Conservation (phyloP, 2,113 vertebrate genomes). For the Chloroceryle aenea region DNA sequence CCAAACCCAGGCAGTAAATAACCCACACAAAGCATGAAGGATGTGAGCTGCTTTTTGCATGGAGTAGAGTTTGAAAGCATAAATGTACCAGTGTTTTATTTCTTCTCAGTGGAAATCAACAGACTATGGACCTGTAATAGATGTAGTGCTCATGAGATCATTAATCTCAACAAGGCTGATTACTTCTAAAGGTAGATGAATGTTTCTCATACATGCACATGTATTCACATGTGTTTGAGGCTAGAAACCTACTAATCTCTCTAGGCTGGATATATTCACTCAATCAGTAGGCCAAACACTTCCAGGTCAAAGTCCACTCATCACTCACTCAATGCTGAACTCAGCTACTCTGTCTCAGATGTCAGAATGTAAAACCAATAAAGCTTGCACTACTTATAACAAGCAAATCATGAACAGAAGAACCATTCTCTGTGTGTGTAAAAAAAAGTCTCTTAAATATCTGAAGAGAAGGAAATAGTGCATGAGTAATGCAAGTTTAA, state of each 20-base stretch:
- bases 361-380: constrained; percentile 19
- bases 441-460: constrained; percentile 10
- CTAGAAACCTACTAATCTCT: not conserved
- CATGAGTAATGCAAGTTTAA: constrained; percentile 46
- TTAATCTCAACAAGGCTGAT: not conserved
- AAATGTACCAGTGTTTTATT: not conserved
- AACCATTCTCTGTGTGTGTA: constrained; percentile 25
- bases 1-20: not conserved
- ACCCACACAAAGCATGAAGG: not conserved
- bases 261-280: not conserved
- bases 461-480: constrained; percentile 44
- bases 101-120: not conserved
- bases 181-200: not conserved
- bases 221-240: not conserved
- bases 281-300: not conserved
- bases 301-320: not conserved
- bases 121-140: no score
- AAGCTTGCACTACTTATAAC: not conserved
- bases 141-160: not conserved
- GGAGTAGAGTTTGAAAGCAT: not conserved
- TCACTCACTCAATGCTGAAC: not conserved
- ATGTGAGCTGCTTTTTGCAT: not conserved
- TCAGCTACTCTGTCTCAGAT: not conserved
- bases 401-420: constrained; percentile 42
- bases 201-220: not conserved